Evolutionary conservation across 2,797 vertebrate genomes (phyloP).

Genomic region (Sparidentex hasta): DNA sequence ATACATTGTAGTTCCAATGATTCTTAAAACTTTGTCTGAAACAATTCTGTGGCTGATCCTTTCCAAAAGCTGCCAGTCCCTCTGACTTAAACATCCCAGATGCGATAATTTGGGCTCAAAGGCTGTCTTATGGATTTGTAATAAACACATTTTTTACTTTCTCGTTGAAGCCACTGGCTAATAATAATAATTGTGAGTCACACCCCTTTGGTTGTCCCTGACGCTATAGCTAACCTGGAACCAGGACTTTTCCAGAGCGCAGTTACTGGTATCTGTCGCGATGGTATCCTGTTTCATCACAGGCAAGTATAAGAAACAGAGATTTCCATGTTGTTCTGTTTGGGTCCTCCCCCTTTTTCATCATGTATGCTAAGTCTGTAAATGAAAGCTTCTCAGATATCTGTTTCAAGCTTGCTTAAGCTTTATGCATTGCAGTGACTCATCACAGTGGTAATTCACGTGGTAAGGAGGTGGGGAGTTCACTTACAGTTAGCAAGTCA

Average conservation of each 20-base stretch:
- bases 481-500: conserved; percentile 36
- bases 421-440: conserved; percentile 20
- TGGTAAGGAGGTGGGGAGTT: conserved; percentile 27
- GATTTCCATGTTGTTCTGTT: background rate
- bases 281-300: background rate
- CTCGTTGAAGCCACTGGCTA: background rate
- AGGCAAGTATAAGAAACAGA: background rate
- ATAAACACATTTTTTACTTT: conserved; percentile 24
- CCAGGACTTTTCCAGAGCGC: background rate
- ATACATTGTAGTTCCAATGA: too few species aligned
- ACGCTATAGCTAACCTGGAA: background rate
- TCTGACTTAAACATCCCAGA: conserved; percentile 33
- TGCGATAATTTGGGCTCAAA: conserved; percentile 15
- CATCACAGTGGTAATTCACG: conserved; percentile 13
- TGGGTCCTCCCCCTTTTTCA: background rate
- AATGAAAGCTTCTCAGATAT: background rate
- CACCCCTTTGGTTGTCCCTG: background rate
- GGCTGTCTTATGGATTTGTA: background rate
- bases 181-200: background rate
- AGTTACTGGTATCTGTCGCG: background rate
- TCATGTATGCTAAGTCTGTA: background rate
- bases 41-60: background rate
- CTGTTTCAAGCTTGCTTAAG: background rate
- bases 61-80: background rate
- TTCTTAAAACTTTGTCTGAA: too few species aligned